These are phyloP conservation scores for Crocallis elinguaria DNA, from an alignment of 2,888 invertebrate genomes.

Conservation along the genomic window DNA sequence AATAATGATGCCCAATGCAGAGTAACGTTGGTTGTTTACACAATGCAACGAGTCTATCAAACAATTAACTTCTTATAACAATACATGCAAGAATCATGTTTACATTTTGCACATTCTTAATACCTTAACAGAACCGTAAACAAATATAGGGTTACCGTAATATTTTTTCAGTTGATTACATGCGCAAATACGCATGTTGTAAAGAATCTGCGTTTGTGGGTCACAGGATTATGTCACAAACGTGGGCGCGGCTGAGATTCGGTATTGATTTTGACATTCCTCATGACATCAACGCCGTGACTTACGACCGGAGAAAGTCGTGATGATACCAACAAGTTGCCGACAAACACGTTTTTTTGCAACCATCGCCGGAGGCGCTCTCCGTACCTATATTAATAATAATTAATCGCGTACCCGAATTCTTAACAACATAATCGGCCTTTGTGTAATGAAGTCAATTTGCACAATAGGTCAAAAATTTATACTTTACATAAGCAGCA, in stretches of 20 bases:
- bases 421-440: conserved; percentile 10
- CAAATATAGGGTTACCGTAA: not conserved
- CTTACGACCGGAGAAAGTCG: conserved; percentile 63
- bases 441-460: conserved; percentile 4
- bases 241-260: conserved; percentile 48
- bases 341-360: conserved; percentile 48
- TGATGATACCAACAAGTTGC: conserved; percentile 35
- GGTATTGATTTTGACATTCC: conserved; percentile 63
- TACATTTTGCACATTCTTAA: not conserved
- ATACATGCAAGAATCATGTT: not conserved
- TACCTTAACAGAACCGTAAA: not conserved
- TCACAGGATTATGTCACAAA: conserved; percentile 54
- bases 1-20: conserved; percentile 1
- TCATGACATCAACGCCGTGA: conserved; percentile 51
- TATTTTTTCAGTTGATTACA: conserved; percentile 11
- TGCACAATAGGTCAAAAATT: not conserved
- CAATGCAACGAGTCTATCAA: not conserved
- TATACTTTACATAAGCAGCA: not conserved
- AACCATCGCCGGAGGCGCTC: conserved; percentile 44
- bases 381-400: conserved; percentile 34
- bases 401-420: conserved; percentile 35
- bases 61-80: not conserved
- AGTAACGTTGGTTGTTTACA: not conserved
- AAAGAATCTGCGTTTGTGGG: conserved; percentile 32
- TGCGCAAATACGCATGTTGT: conserved; percentile 12